Evolutionary conservation across 2,113 vertebrate species (phyloP), one percentile per base, ranked within the genome.

Genomic region (Geococcyx californianus): DNA sequence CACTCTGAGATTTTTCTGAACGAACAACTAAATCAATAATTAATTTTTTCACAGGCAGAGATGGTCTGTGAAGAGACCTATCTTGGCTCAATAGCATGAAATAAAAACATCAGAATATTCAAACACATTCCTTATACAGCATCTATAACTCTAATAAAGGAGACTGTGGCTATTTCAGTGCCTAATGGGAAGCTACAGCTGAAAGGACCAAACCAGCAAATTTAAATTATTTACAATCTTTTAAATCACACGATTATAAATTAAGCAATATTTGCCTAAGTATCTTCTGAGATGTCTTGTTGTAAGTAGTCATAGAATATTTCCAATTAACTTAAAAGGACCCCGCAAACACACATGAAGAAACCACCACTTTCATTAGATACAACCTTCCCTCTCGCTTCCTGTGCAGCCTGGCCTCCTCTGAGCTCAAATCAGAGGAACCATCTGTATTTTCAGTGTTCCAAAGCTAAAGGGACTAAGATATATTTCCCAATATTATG

Each of bases 11-110:
- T 74, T 47, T 89, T 93, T 93, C 54, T 52, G 29, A 96, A 70
- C 84, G 66, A 94, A 87, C 68, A 93, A 56, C 11, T 60, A 42
- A 81, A 89, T 84, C 64, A 87, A 72, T 82, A 91, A 89, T 84
- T 92, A 45, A 51, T 63, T 91, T 87, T 86, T 90, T 68, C 66
- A 64, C 17, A 72, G 66, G 66, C 47, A 92, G 62, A 84, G 66
- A 68, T 23, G 82, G 56, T 34, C 81, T 81, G 33, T 54, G 31
- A 78, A 76, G 66, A 92, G 68, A 66, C 34, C 31, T 70, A 40
- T 92, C 92, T 70, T 92, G 59, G 38, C 64, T 93, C 1, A 2
- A 51, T n/a, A 78, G 44, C 52, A 34, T 12, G 18, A 88, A 59
- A 44, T 64, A 90, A 67, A 6, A 93, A 60, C 54, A 62, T 55